Evolutionary conservation across 2,888 invertebrate species (phyloP), one percentile per base, ranked within the genome.

Genomic region (Augiades crinisus): DNA sequence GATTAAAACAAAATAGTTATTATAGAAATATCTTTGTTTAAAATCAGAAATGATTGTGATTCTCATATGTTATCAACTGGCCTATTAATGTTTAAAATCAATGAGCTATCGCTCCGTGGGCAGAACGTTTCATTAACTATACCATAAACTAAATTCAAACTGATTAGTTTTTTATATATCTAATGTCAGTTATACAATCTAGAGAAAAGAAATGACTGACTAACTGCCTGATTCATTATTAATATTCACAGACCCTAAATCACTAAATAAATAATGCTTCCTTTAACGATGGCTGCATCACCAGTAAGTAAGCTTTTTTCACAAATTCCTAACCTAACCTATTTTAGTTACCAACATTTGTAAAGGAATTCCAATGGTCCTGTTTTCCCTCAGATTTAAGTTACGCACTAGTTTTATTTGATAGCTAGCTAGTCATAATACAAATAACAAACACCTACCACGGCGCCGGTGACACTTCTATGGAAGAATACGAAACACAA

Each of bases 81-180:
- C 70, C 80, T 74, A 78, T 83, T 83, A 84, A 78, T 77, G 72
- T 77, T 61, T 47, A 70, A 82, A 82, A 84, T 84, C 84, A 85
- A 85, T 81, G 79, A 74, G 76, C 71, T 73, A 72, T 72, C 67
- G 70, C 64, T 63, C 65, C 70, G 86, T 86, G 81, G 86, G 87
- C 82, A 86, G 79, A 75, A 71, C 81, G 74, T 77, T 86, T 84
- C 84, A 86, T 87, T 87, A 85, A 81, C 79, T 78, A 82, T 82
- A n/a, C n/a, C 83, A 78, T 79, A 81, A 81, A 81, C 79, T 78
- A 84, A 82, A 82, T 75, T 78, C 69, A 71, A 77, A 74, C 81
- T 81, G 77, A 86, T 83, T 81, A 84, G 80, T 79, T 80, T 76
- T 72, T 74, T 72, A 72, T 77, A 73, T 64, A 64, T 70, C 68